These are phyloP conservation scores for Himalopsyche anomala DNA, from an alignment of 2,888 invertebrate species.

Conservation along the genomic window DNA sequence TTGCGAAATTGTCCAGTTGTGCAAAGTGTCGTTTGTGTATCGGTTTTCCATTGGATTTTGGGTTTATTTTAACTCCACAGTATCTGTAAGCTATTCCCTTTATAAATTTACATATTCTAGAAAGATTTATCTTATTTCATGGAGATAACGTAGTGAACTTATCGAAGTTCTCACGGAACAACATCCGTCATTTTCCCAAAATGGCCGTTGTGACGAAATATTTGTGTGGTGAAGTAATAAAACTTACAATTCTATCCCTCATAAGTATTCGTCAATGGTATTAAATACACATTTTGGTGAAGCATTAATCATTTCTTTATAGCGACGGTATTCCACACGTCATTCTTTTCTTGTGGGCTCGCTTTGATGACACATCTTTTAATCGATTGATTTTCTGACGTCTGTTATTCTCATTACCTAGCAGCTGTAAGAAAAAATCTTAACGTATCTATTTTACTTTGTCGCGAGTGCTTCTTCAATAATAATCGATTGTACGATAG, in stretches of 20 bases:
- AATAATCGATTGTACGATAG: neutral
- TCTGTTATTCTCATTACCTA: conserved; percentile 55
- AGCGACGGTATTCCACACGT: neutral
- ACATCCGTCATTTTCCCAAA: conserved; percentile 64
- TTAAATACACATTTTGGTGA: neutral
- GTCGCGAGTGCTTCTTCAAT: neutral
- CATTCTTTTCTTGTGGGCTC: conserved; percentile 11
- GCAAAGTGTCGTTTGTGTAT: conserved; percentile 68
- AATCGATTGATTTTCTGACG: conserved; percentile 62
- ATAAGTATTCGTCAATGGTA: neutral
- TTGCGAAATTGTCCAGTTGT: conserved; percentile 67
- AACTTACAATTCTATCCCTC: conserved; percentile 37
- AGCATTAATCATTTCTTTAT: neutral
- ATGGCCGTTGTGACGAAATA: conserved; percentile 65
- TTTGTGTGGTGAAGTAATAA: conserved; percentile 58
- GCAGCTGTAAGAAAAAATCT: conserved; percentile 56
- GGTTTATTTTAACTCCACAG: conserved; percentile 46
- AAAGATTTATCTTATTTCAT: neutral
- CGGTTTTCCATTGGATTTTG: conserved; percentile 54
- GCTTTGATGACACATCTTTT: conserved; percentile 50
- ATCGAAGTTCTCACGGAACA: conserved; percentile 48
- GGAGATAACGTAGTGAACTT: neutral
- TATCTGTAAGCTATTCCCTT: conserved; percentile 52
- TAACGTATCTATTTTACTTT: conserved; percentile 31
- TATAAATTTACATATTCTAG: conserved; percentile 1